Evolutionary conservation across 2,113 vertebrate species (phyloP), one percentile per base, ranked within the genome.

Genomic region (Globicephala melas): DNA sequence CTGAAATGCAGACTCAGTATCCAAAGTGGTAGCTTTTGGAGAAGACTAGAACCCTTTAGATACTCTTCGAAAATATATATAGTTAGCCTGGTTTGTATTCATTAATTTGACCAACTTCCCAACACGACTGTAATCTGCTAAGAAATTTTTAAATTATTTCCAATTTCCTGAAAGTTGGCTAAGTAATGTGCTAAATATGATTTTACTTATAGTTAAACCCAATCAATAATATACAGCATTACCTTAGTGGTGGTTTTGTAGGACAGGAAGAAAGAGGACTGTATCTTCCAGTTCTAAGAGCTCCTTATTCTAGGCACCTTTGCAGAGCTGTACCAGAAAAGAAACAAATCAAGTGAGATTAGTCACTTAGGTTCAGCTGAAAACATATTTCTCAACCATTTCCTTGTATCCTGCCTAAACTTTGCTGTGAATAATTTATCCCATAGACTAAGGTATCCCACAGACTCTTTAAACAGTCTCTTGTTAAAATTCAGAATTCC

Each of bases 91-190:
- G 33, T 92, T 87, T 91, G 41, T 33, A 62, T 96, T 89, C 70
- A 85, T 58, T 93, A 55, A 83, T 85, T 58, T 95, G 62, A 79
- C 38, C 84, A 91, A 71, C 41, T 71, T 96, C 6, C 17, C 50
- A 85, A 62, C 10, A 91, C 55, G 13, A 71, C 47, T 83, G 0
- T 55, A 81, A n/a, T 96, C 41, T 81, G 18, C 15, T 60, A 80
- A 50, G 41, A 14, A 95, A 71, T 89, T 77, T 87, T 70, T 87
- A 63, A 95, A 94, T 68, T 94, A 89, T 91, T 97, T 92, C 65
- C 80, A 80, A 26, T 90, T 60, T 93, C 50, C 93, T 81, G 88
- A 86, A 95, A 92, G 81, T 82, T 93, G 58, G 31, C 77, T 85
- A 86, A 89, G 41, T 88, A 71, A 68, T 68, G 6, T 80, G 47